Evolutionary conservation across 2,113 vertebrate species (phyloP).

Genomic region (Entomyzon cyanotis): DNA sequence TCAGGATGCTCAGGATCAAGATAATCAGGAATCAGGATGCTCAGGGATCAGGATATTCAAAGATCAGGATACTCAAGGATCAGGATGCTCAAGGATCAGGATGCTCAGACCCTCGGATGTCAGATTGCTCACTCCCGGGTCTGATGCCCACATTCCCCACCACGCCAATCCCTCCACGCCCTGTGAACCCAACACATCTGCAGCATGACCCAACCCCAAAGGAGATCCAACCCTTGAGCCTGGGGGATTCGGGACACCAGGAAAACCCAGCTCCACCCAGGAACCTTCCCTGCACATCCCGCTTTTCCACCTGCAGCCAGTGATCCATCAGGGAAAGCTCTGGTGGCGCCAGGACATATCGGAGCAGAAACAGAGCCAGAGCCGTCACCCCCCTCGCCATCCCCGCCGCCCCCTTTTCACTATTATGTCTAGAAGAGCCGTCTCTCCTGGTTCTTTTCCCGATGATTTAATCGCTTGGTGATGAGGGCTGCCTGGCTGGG

Average conservation of each 20-base stretch:
- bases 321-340: background rate
- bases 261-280: accelerated
- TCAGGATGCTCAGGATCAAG: accelerated
- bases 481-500: slow-evolving; percentile 65
- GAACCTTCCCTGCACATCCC: background rate
- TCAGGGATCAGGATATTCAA: accelerated
- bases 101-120: accelerated
- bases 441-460: background rate
- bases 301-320: background rate
- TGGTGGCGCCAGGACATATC: background rate
- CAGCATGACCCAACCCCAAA: accelerated
- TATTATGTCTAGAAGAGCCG: slow-evolving; percentile 38
- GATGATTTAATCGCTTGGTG: slow-evolving; percentile 28
- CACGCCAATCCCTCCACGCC: accelerated
- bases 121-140: accelerated
- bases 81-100: accelerated
- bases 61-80: accelerated
- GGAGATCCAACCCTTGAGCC: accelerated
- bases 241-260: accelerated
- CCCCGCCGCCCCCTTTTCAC: background rate
- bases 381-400: background rate
- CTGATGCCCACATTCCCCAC: accelerated
- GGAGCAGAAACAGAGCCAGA: background rate
- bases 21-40: accelerated
- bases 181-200: accelerated